Percentiles rank a stretch among this genome's conserved stretches.
Evolutionary conservation across 2,113 vertebrate species (phyloP).

Genomic region (Okapia johnstoni): DNA sequence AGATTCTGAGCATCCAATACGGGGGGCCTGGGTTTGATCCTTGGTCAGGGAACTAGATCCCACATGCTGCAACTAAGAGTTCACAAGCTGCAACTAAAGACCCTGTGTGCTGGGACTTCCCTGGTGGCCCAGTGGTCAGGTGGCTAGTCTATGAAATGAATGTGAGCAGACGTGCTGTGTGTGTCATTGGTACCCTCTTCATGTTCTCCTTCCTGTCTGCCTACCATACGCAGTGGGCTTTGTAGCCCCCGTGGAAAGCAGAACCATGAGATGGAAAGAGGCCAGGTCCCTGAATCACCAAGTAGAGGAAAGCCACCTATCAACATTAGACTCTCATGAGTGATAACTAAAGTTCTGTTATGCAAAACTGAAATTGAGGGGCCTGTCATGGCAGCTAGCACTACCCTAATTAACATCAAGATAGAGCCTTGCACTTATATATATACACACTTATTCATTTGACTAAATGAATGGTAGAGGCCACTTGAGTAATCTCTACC

Average conservation of each 20-base stretch:
- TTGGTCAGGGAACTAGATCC: neutral
- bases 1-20: neutral
- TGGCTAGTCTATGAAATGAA: neutral
- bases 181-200: neutral
- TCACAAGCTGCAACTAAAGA: neutral
- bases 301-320: neutral
- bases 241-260: neutral
- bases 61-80: neutral
- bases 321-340: neutral
- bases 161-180: neutral
- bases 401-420: neutral
- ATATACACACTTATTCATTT: neutral
- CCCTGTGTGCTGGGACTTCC: neutral
- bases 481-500: neutral
- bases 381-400: neutral
- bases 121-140: neutral
- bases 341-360: neutral
- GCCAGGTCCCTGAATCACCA: neutral
- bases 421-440: neutral
- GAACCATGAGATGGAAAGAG: neutral
- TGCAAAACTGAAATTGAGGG: neutral
- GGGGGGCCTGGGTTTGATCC: neutral
- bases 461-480: neutral
- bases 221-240: neutral
- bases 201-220: neutral